Evolutionary conservation across 2,113 vertebrate genomes (phyloP), one percentile per base, ranked within the genome.

Genomic region (Zeus faber): DNA sequence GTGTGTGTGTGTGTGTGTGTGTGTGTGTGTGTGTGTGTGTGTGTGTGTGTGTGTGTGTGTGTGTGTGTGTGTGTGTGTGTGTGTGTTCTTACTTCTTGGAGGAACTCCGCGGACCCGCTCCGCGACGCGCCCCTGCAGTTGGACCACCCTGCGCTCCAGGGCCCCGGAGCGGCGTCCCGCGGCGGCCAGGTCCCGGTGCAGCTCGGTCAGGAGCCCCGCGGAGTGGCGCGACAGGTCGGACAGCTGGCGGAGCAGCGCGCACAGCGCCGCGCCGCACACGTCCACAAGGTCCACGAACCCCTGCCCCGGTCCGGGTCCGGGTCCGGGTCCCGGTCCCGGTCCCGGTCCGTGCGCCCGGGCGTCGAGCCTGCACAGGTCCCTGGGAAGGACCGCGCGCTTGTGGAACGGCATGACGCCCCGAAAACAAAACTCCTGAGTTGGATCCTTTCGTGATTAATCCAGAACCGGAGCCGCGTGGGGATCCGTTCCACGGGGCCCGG

Each of bases 191-290:
- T 90, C 88, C 3, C 82, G 86, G 76, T 91, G 85, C 61, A 91
- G 86, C 52, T 91, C 89, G 56, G 86, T 80, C 79, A 91, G 76
- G 84, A 91, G 85, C 86, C 85, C 73, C 67, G 89, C 84, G 27
- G 86, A 85, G 65, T 82, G 84, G 21, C 88, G 83, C 71, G 88
- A 91, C 65, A 91, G 65, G 70, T 91, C 90, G 7, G 89, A 83
- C 39, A 91, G 89, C 81, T 91, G 89, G 16, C 86, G 75, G 57
- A 90, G 85, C 67, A 86, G 58, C 43, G 90, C 87, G 68, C 83
- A 68, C 62, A 91, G 72, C 47, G 65, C 74, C 63, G 82, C 82
- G 62, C 82, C 72, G 79, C 88, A 83, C 22, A 90, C 89, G 57
- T 88, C 89, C 74, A 41, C 83, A 80, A 91, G 47, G 41, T 90